Evolutionary conservation across 2,888 invertebrate species (phyloP), one percentile per base, ranked within the genome.

Genomic region (Nebria brevicollis): DNA sequence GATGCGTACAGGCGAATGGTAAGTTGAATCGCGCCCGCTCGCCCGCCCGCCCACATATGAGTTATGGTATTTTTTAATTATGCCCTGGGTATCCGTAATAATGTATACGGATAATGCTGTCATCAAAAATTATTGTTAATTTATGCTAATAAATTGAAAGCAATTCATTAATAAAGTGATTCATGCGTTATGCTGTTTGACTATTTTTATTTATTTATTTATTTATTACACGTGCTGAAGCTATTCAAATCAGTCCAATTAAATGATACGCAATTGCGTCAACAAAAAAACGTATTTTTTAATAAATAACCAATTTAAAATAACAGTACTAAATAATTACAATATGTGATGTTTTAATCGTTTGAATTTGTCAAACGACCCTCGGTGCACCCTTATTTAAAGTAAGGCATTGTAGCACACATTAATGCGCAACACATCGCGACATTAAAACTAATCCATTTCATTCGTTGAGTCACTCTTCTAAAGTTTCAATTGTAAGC

Each of bases 121-220:
- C 79, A 79, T 68, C 74, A 42, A 15, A 79, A 79, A 75, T 79
- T 79, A 79, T 79, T 79, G 79, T 74, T 68, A 79, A 79, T 79
- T 75, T 79, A 79, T 79, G 79, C 79, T 75, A 79, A 78, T 73
- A 73, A 75, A 79, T 79, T 54, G 79, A 79, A 79, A 41, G 75
- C 75, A 79, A 79, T 79, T 79, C 75, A 68, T 79, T 34, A 34
- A 34, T 75, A 79, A 26, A 13, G n/a, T 79, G 79, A 79, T 79
- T 79, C 66, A 79, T 79, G 79, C 25, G 25, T 20, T 20, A 20
- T 79, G 20, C 34, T 74, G 74, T 68, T 66, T 42, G 73, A 68
- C 1, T 34, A 34, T 34, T 5, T 5, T 34, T 34, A 34, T 34
- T 34, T 34, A 34, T 5, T 34, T 34, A 34, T 34, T 34, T 34